These are phyloP conservation scores for Hermaeophaga mercurialis DNA, from an alignment of 2,888 invertebrate genomes.

Conservation along the genomic window DNA sequence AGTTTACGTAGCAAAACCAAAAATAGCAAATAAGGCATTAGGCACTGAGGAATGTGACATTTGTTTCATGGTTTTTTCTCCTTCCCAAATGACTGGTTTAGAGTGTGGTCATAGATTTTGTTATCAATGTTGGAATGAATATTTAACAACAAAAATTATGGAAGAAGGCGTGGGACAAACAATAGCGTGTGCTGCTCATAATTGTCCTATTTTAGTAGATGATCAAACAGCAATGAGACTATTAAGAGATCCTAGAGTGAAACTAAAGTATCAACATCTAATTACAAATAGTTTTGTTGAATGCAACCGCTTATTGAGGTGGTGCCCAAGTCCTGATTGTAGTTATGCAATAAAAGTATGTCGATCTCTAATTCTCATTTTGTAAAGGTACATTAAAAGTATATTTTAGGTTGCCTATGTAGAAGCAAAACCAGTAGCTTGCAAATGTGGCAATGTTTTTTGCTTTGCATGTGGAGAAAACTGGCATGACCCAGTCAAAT, in stretches of 20 bases:
- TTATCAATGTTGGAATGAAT: conserved; percentile 94
- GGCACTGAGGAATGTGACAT: conserved; percentile 92
- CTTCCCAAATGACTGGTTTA: conserved; percentile 88
- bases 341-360: conserved; percentile 89
- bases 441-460: conserved; percentile 92
- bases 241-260: conserved; percentile 83
- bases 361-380: too few relatives aligned
- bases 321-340: conserved; percentile 99
- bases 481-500: conserved; percentile 99
- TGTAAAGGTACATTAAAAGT: neutral
- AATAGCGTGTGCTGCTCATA: conserved; percentile 96
- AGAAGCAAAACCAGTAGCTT: conserved; percentile 90
- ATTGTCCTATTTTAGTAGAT: conserved; percentile 96
- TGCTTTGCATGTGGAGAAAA: conserved; percentile 97
- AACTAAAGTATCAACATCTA: conserved; percentile 94
- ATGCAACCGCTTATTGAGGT: conserved; percentile 94
- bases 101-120: conserved; percentile 98
- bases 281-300: conserved; percentile 99
- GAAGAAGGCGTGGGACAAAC: conserved; percentile 96
- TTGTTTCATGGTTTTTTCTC: conserved; percentile 82
- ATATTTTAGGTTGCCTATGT: conserved; percentile 63
- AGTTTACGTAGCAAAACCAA: conserved; percentile 68
- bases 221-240: conserved; percentile 95
- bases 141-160: conserved; percentile 97
- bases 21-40: conserved; percentile 71